Conservation (phyloP, 2,797 vertebrate genomes). For the Scolopax rusticola region DNA sequence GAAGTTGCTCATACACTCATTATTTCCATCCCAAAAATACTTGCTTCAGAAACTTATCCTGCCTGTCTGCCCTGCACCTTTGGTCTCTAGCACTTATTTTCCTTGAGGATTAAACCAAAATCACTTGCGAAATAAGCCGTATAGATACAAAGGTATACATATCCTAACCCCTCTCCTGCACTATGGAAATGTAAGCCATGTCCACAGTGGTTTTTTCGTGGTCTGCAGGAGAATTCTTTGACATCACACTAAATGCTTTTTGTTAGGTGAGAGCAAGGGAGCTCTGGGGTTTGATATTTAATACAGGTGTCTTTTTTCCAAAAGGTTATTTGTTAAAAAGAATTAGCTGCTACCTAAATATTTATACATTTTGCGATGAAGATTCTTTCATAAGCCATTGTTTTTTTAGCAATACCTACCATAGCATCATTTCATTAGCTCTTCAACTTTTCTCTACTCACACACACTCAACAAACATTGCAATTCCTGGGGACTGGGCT, state of each 20-base stretch:
- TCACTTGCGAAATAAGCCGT: background rate
- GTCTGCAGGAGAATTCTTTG: background rate
- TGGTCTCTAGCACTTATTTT: background rate
- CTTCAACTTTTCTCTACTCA: background rate
- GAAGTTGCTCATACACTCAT: background rate
- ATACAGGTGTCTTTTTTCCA: background rate
- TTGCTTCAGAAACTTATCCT: background rate
- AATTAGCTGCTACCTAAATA: background rate
- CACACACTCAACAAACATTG: background rate
- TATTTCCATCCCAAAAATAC: background rate
- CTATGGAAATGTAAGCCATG: background rate
- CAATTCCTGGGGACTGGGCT: background rate
- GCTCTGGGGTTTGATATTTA: background rate
- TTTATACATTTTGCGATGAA: background rate
- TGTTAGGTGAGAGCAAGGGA: background rate
- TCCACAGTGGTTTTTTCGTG: accelerated
- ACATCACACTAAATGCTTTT: background rate
- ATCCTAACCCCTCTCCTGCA: background rate
- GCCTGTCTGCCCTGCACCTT: background rate
- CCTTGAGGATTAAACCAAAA: background rate
- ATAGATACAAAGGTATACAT: background rate
- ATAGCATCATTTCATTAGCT: background rate
- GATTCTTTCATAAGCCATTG: accelerated
- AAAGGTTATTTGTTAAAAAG: background rate
- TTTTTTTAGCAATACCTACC: background rate